phyloP scores from a whole-genome alignment of 2,113 vertebrate genomes.

The Callionymus lyra region DNA sequence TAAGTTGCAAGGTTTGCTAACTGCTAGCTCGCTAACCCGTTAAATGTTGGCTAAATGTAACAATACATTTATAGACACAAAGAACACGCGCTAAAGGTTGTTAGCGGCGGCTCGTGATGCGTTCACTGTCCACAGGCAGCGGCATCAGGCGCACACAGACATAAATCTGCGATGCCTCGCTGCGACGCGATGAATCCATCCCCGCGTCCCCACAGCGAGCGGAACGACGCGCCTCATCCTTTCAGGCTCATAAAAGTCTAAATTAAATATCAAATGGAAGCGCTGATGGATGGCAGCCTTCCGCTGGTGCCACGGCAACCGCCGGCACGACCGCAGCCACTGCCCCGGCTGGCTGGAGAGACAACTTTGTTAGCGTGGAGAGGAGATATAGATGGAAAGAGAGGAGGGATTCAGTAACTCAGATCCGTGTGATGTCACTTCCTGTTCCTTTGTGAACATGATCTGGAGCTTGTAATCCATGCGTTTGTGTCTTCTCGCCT shows the following conservation, averaged over 20 bases:
- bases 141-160: slow-evolving; percentile 36
- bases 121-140: slow-evolving; percentile 18
- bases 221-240: slow-evolving; percentile 63
- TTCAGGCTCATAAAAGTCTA: slow-evolving; percentile 72
- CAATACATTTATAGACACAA: too few species aligned
- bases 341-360: slow-evolving; percentile 37
- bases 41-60: too few species aligned
- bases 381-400: too few species aligned
- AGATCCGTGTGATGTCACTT: too few species aligned
- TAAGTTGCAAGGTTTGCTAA: too few species aligned
- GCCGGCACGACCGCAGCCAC: slow-evolving; percentile 38
- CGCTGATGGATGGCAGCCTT: slow-evolving; percentile 65
- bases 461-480: too few species aligned
- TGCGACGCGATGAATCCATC: slow-evolving; percentile 62
- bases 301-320: slow-evolving; percentile 43
- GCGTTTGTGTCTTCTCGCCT: too few species aligned
- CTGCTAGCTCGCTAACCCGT: too few species aligned
- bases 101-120: too few species aligned
- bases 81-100: too few species aligned
- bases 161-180: slow-evolving; percentile 57
- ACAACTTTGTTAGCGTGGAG: slow-evolving; percentile 62
- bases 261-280: slow-evolving; percentile 76
- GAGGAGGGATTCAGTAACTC: too few species aligned
- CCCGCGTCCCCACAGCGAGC: slow-evolving; percentile 56
- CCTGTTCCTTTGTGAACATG: too few species aligned